phyloP scores from a whole-genome alignment of 2,888 invertebrate species.

The Hemistola chrysoprasaria region DNA sequence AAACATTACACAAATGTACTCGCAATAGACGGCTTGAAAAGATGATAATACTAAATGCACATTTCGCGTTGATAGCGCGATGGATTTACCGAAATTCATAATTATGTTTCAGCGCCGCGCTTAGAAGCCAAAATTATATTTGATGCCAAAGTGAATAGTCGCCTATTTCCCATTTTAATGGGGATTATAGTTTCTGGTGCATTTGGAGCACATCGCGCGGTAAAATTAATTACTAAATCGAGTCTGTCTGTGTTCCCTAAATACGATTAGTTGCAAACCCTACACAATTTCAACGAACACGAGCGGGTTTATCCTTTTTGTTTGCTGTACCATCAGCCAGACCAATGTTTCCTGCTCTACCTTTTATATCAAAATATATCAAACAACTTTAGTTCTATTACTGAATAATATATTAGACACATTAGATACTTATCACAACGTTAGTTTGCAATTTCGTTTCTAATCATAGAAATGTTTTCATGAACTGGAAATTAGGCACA shows the following conservation, averaged over 20 bases:
- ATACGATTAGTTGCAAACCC: constrained; percentile 60
- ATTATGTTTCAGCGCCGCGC: constrained; percentile 56
- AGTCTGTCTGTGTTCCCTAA: constrained; percentile 61
- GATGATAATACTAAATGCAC: constrained; percentile 32
- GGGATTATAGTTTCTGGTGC: constrained; percentile 80
- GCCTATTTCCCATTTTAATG: constrained; percentile 77
- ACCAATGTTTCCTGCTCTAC: no score
- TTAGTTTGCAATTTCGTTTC: not conserved
- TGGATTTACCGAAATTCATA: constrained; percentile 60
- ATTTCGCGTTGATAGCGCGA: constrained; percentile 31
- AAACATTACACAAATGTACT: constrained; percentile 26
- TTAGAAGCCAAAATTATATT: constrained; percentile 78
- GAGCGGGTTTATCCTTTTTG: constrained; percentile 40
- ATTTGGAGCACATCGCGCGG: constrained; percentile 76
- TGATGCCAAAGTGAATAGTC: constrained; percentile 71
- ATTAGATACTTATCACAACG: not conserved
- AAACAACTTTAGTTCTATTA: no score
- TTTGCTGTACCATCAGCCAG: no score
- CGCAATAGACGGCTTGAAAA: constrained; percentile 24
- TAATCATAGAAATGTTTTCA: not conserved
- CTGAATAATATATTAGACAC: no score
- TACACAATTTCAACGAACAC: constrained; percentile 45
- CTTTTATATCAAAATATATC: no score
- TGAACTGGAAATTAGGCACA: not conserved
- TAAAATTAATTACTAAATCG: constrained; percentile 81